Evolutionary conservation across 1,140 invertebrate genomes (phyloP).

Genomic region (Batillaria attramentaria): DNA sequence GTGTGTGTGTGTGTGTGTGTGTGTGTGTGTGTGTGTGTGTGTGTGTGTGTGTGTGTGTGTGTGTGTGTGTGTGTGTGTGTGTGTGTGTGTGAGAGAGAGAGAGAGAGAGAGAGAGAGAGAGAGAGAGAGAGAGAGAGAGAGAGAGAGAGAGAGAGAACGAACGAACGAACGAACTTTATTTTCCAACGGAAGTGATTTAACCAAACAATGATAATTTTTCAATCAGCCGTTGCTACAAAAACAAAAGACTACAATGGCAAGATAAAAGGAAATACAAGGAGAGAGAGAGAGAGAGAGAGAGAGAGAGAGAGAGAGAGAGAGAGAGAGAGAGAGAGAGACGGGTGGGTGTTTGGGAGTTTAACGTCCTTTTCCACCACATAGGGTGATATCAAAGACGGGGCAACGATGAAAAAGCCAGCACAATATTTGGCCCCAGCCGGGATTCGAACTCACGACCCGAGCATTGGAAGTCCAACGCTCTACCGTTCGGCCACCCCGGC

Average conservation of each 20-base stretch:
- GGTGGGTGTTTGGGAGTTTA: no score
- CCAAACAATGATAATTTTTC: background rate
- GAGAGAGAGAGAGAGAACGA: background rate
- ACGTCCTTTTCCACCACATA: no score
- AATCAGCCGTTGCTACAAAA: background rate
- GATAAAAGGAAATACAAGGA: background rate
- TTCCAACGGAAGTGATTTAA: background rate
- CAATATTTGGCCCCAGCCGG: no score
- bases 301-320: constrained; percentile 2
- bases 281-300: constrained; percentile 2
- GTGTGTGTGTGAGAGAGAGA: background rate
- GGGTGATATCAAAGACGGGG: no score
- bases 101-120: background rate
- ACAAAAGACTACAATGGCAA: background rate
- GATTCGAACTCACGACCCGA: no score
- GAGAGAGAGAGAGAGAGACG: background rate
- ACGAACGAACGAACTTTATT: background rate
- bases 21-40: background rate
- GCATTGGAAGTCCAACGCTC: no score
- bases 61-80: constrained; percentile 6
- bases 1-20: background rate
- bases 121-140: constrained; percentile 8
- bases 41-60: background rate
- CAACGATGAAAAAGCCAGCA: no score
- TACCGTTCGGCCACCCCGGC: no score